Evolutionary conservation across 2,797 vertebrate genomes (phyloP).

Genomic region (Thamnophis elegans): DNA sequence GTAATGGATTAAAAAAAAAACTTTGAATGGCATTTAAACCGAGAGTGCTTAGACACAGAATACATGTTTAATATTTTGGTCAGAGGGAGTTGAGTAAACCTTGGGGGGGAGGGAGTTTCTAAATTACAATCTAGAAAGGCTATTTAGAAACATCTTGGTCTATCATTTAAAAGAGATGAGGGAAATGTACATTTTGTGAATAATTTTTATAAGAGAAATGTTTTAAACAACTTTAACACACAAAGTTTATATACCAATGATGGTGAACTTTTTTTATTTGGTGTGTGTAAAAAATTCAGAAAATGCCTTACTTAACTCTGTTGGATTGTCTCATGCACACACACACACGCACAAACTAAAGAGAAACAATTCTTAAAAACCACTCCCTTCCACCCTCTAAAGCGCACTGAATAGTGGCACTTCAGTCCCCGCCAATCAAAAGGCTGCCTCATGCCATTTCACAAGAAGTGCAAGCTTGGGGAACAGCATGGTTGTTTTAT

Average conservation of each 20-base stretch:
- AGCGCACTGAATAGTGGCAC: neutral
- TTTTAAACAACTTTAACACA: neutral
- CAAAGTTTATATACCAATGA: neutral
- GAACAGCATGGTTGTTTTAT: too few species aligned
- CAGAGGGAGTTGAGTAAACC: neutral
- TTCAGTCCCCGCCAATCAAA: neutral
- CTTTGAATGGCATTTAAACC: too few species aligned
- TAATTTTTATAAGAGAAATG: neutral
- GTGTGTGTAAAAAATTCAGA: too few species aligned
- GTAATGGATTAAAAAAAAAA: too few species aligned
- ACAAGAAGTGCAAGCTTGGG: neutral
- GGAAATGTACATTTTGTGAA: constrained; percentile 23
- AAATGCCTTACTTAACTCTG: too few species aligned
- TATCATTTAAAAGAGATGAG: constrained; percentile 8
- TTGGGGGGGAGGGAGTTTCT: neutral
- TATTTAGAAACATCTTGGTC: constrained; percentile 36
- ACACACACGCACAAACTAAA: too few species aligned
- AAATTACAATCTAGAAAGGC: constrained; percentile 1
- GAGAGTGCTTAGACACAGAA: too few species aligned
- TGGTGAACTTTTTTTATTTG: too few species aligned
- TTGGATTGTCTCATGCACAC: too few species aligned
- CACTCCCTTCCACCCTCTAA: neutral
- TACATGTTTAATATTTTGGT: neutral
- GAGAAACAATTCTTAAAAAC: too few species aligned
- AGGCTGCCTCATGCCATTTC: neutral